Conservation (phyloP, 64 coral and sea anemone species). For the Actinia tenebrosa region DNA sequence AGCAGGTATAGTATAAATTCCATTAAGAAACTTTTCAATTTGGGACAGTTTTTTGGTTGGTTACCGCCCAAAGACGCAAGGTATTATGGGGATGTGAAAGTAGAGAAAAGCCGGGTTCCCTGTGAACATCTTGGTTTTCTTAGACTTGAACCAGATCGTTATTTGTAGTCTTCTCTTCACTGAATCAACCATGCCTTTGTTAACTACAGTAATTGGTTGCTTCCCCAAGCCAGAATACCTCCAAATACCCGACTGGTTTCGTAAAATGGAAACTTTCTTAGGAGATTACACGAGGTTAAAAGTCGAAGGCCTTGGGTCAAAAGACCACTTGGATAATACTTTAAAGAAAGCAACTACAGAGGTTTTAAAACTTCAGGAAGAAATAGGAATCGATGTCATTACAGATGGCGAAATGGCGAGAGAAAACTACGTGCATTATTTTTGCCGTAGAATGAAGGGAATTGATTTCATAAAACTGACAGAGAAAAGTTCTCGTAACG, state of each 20-base stretch:
- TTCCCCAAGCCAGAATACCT: conserved; percentile 76
- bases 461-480: conserved; percentile 75
- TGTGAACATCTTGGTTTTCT: too few relatives aligned
- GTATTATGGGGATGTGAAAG: too few relatives aligned
- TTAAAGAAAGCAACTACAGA: conserved; percentile 42
- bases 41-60: too few relatives aligned
- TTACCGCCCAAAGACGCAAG: too few relatives aligned
- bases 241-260: conserved; percentile 57
- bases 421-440: conserved; percentile 78
- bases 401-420: conserved; percentile 78
- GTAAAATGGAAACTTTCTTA: neutral
- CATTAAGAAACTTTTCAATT: too few relatives aligned
- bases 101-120: too few relatives aligned
- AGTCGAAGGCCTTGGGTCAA: too few relatives aligned
- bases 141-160: too few relatives aligned
- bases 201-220: conserved; percentile 61
- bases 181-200: conserved; percentile 47
- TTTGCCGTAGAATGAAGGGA: conserved; percentile 70
- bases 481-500: conserved; percentile 35
- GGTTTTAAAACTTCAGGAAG: conserved; percentile 29
- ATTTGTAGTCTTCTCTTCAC: too few relatives aligned
- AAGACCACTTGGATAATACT: neutral
- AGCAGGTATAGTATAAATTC: too few relatives aligned
- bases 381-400: conserved; percentile 61
- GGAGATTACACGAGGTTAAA: too few relatives aligned